Evolutionary conservation across 2,888 invertebrate genomes (phyloP).

Genomic region (Plutella xylostella): DNA sequence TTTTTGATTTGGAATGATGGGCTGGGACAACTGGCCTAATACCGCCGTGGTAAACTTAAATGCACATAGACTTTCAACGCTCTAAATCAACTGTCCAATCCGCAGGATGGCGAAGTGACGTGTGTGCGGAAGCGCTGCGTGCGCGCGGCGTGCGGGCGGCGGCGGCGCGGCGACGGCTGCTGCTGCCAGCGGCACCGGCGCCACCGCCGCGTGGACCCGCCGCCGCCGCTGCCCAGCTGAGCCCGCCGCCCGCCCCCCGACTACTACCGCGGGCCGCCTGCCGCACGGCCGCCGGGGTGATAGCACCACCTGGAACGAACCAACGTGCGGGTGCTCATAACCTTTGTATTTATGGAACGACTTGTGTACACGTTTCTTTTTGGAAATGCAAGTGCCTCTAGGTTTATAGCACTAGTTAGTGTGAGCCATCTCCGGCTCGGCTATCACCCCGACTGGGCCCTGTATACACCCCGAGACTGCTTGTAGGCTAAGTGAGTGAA

Average conservation of each 20-base stretch:
- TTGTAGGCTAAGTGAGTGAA: constrained; percentile 59
- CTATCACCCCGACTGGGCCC: constrained; percentile 4
- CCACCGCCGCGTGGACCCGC: constrained; percentile 36
- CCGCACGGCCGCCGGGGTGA: constrained; percentile 11
- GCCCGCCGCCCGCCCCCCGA: background rate
- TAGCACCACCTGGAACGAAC: no score
- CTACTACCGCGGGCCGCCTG: constrained; percentile 13
- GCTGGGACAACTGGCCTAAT: no score
- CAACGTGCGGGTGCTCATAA: no score
- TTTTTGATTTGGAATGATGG: no score
- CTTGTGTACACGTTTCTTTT: background rate
- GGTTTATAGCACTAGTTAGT: constrained; percentile 8
- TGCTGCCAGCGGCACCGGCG: constrained; percentile 69
- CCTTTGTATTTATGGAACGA: background rate
- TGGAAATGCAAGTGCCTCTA: background rate
- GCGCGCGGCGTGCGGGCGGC: constrained; percentile 73
- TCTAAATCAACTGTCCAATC: constrained; percentile 23
- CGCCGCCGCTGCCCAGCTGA: constrained; percentile 24
- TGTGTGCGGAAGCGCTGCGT: constrained; percentile 87
- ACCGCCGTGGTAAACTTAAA: no score
- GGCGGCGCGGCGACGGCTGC: constrained; percentile 66
- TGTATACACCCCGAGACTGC: constrained; percentile 38
- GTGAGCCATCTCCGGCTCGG: constrained; percentile 5
- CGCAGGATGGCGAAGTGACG: constrained; percentile 82
- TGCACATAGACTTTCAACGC: no score